phyloP scores from a whole-genome alignment of 2,888 invertebrate species.

The Exephanes ischioxanthus region DNA sequence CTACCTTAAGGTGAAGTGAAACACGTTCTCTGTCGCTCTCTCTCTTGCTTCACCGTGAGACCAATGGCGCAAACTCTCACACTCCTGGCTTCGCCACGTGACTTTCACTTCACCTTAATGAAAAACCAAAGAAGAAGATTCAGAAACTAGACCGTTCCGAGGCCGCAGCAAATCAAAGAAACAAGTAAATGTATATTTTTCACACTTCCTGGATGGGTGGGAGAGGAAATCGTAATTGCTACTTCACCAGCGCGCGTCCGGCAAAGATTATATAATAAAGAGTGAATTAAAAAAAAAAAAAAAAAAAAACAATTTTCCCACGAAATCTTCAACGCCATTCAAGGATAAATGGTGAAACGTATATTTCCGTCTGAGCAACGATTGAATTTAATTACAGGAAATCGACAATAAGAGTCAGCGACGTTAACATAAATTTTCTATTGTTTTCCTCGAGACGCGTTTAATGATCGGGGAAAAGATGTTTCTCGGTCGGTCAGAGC shows the following conservation, averaged over 20 bases:
- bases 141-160: too few species aligned
- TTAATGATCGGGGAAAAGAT: not conserved
- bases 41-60: too few species aligned
- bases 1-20: too few species aligned
- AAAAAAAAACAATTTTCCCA: not conserved
- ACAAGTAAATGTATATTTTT: not conserved
- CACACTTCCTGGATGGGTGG: not conserved
- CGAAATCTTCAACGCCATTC: not conserved
- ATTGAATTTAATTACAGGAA: conserved; percentile 40
- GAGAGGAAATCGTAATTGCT: not conserved
- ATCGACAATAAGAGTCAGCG: conserved; percentile 32
- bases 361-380: conserved; percentile 28
- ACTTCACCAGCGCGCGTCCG: not conserved
- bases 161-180: not conserved
- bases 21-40: too few species aligned
- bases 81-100: too few species aligned
- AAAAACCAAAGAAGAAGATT: not conserved
- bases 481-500: conserved; percentile 4
- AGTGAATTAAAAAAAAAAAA: not conserved
- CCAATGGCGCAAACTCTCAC: too few species aligned
- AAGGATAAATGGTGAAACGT: conserved; percentile 19
- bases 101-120: not conserved
- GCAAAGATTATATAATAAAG: not conserved
- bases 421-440: conserved; percentile 5
- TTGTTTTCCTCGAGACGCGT: not conserved